Evolutionary conservation across 2,888 invertebrate species (phyloP).

Genomic region (Alloplasta piceator): DNA sequence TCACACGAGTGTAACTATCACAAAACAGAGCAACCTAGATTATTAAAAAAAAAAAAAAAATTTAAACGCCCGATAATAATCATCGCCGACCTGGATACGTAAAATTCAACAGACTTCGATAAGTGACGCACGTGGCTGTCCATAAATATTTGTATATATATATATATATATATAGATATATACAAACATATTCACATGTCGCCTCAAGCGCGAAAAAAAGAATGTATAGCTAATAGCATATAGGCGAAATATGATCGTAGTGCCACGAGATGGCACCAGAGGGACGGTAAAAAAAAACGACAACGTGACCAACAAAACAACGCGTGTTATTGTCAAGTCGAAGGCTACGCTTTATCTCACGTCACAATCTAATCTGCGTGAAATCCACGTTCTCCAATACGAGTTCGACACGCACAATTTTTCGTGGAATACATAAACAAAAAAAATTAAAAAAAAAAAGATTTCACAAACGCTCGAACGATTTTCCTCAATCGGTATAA

Average conservation of each 20-base stretch:
- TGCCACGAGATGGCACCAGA: background rate
- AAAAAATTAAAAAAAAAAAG: background rate
- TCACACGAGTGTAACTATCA: conserved; percentile 14
- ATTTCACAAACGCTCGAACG: background rate
- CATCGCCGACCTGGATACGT: background rate
- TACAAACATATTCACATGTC: background rate
- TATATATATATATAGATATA: background rate
- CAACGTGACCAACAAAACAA: conserved; percentile 24
- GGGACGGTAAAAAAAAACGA: background rate
- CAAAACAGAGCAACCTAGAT: background rate
- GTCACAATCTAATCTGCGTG: conserved; percentile 44
- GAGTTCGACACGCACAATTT: background rate
- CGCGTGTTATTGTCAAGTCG: background rate
- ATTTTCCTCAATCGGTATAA: background rate
- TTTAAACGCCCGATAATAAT: background rate
- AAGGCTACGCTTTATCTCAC: conserved; percentile 31
- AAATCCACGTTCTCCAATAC: conserved; percentile 32
- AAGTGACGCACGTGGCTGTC: conserved; percentile 33
- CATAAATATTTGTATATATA: background rate
- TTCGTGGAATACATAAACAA: no score
- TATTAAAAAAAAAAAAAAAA: no score
- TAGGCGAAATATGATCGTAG: background rate
- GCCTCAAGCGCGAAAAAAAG: conserved; percentile 8
- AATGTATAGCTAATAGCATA: conserved; percentile 5
- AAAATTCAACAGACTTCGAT: background rate